Evolutionary conservation across 2,113 vertebrate species (phyloP).

Genomic region (Struthidea cinerea): DNA sequence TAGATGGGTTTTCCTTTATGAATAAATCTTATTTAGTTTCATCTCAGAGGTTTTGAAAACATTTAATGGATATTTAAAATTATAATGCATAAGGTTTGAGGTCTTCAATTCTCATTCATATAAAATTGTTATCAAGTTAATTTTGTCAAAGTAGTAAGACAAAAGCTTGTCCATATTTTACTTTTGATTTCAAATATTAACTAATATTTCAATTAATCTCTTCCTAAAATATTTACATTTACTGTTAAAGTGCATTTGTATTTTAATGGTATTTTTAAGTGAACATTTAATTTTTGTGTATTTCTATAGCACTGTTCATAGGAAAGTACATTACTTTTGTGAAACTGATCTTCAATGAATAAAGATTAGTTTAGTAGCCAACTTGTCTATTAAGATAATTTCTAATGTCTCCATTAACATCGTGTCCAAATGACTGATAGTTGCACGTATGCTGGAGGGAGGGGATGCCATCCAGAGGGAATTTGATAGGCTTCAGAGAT

Average conservation of each 20-base stretch:
- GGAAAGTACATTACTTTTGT: background rate
- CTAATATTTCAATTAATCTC: background rate
- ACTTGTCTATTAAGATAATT: background rate
- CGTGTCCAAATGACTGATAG: background rate
- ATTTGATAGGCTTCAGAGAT: too few species aligned
- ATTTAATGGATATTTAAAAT: background rate
- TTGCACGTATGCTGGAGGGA: fast-evolving
- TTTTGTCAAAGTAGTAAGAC: background rate
- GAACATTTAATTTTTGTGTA: background rate
- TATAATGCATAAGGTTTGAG: background rate
- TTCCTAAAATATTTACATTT: background rate
- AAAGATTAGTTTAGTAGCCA: background rate
- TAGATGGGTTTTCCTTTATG: background rate
- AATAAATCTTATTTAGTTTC: background rate
- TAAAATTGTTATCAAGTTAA: background rate
- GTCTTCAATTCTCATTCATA: background rate
- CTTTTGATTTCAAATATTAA: background rate
- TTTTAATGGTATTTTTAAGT: background rate
- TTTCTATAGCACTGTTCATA: background rate
- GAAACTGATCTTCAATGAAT: background rate
- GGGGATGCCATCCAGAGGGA: background rate
- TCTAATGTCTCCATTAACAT: background rate
- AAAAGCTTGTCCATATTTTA: background rate
- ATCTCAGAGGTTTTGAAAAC: background rate
- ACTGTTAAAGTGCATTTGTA: background rate